A percentile compares a stretch with the other conserved stretches of the same genome.
Conservation (phyloP, 2,113 vertebrate genomes). For the Psettodes erumei region DNA sequence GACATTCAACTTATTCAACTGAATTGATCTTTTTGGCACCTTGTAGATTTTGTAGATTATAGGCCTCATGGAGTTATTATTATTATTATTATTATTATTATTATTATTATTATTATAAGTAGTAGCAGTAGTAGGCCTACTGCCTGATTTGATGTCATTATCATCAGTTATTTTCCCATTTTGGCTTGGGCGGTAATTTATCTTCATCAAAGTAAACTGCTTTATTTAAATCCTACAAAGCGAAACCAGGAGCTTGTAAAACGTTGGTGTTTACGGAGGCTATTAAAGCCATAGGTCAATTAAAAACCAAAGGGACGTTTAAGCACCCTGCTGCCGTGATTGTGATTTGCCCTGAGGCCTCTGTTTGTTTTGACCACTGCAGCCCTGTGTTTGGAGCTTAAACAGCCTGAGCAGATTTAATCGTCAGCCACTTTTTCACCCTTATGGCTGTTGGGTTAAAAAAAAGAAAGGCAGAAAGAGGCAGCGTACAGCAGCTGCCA, state of each 20-base stretch:
- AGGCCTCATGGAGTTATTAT: too few species aligned
- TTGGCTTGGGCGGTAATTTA: not conserved
- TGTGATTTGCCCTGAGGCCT: conserved; percentile 51
- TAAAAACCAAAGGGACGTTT: not conserved
- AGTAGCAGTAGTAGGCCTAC: not conserved
- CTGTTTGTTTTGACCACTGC: conserved; percentile 76
- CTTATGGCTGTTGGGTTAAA: conserved; percentile 47
- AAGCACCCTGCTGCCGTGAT: conserved; percentile 58
- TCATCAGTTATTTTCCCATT: not conserved
- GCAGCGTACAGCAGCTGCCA: conserved; percentile 39
- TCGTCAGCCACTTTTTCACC: conserved; percentile 60
- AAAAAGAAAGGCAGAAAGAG: not conserved
- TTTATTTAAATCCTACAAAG: not conserved
- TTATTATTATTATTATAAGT: not conserved
- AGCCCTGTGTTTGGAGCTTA: conserved; percentile 64
- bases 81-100: not conserved
- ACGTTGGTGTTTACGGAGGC: not conserved
- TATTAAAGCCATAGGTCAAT: not conserved
- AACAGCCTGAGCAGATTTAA: conserved; percentile 67
- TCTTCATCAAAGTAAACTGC: not conserved
- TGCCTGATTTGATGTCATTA: not conserved
- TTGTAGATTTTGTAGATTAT: too few species aligned
- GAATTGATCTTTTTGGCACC: not conserved
- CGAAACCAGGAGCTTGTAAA: too few species aligned
- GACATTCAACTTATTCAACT: too few species aligned